Evolutionary conservation across 2,113 vertebrate genomes (phyloP).

Genomic region (Okapia johnstoni): DNA sequence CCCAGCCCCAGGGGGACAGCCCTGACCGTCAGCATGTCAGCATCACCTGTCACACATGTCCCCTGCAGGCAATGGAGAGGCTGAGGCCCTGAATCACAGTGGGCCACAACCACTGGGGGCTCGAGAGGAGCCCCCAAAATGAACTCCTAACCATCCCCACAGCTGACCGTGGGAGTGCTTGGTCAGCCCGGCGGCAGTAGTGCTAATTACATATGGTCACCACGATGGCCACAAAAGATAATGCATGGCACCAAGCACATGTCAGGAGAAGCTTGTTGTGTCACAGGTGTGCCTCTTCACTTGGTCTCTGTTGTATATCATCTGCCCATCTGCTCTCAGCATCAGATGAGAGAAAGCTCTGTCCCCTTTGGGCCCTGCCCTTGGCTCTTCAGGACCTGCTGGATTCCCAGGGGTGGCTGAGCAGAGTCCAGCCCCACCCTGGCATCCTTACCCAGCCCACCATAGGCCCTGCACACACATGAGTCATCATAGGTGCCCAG

Average conservation of each 20-base stretch:
- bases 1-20: background rate
- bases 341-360: background rate
- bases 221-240: background rate
- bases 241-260: accelerated
- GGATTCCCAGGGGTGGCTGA: background rate
- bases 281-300: background rate
- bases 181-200: background rate
- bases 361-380: background rate
- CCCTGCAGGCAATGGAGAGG: background rate
- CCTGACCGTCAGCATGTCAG: background rate
- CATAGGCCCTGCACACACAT: background rate
- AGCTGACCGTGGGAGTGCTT: background rate
- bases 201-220: background rate
- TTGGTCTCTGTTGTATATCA: accelerated
- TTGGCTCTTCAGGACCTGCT: background rate
- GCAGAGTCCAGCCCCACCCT: background rate
- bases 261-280: background rate
- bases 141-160: accelerated
- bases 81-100: background rate
- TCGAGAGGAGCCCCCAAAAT: background rate
- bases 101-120: background rate
- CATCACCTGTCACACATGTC: background rate
- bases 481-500: background rate
- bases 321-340: background rate
- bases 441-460: background rate